Evolutionary conservation across 2,113 vertebrate species (phyloP), one percentile per base, ranked within the genome.

Genomic region (Chlorodrepanis virens): DNA sequence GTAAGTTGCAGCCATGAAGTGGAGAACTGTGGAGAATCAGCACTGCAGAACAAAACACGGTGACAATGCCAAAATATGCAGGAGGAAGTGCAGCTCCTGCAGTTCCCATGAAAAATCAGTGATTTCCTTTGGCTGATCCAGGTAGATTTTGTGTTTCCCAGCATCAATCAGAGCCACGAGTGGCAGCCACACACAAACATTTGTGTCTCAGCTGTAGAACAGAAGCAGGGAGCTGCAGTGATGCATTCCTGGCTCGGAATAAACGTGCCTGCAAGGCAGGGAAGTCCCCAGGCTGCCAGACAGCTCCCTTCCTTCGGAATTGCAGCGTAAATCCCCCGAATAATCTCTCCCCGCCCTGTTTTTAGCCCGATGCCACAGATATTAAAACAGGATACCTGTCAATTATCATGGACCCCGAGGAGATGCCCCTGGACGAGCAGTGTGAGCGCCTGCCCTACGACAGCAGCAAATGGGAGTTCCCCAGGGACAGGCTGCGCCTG

Each of bases 381-480:
- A 99, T 99, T 64, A 99, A 99, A 85, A 98, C 99, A 75, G 98
- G 99, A 39, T 98, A 98, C 96, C 98, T 99, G 49, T 99, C 99
- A 4, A 99, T 99, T 75, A 99, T 99, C 93, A 99, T 99, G 97
- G 99, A 99, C 96, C 99, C 99, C 0, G 99, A 99, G 49, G 99
- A 99, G 96, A 98, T 99, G 97, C 98, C 99, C 7, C 98, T 99
- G 0, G 98, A 99, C 1, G 99, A 99, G 96, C 99, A 99, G 95
- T 99, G 98, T 28, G 98, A 99, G 8, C 98, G 98, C 12, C 98
- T 99, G 45, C 99, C 99, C 59, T 99, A 99, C 1, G 99, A 99
- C 94, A 98, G 98, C 98, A 99, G 97, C 71, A 99, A 99, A 89
- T 99, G 99, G 99, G 99, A 99, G 97, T 99, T 99, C 97, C 99